These are phyloP conservation scores for Tamias sibiricus DNA, from an alignment of 2,113 vertebrate genomes.

Conservation along the genomic window DNA sequence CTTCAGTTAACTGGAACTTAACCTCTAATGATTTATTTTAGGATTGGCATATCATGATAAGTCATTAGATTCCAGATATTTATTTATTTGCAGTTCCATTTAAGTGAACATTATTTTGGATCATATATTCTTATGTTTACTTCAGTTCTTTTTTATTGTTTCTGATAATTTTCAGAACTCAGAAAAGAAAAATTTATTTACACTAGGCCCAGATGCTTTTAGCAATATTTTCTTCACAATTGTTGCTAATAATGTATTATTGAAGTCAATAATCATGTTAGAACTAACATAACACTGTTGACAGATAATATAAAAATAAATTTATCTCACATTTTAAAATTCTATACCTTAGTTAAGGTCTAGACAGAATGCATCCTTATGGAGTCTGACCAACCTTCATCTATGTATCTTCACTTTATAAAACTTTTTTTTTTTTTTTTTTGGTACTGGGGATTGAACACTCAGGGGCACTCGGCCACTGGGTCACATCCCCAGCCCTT, in stretches of 20 bases:
- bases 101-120: slow-evolving; percentile 43
- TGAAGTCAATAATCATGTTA: slow-evolving; percentile 42
- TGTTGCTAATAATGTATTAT: slow-evolving; percentile 11
- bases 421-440: no score
- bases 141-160: slow-evolving; percentile 16
- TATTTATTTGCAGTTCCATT: slow-evolving; percentile 31
- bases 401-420: neutral
- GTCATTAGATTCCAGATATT: slow-evolving; percentile 9
- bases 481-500: no score
- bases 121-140: neutral
- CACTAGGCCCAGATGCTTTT: neutral
- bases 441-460: no score
- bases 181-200: slow-evolving; percentile 48
- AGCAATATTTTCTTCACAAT: slow-evolving; percentile 31
- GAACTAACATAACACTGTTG: slow-evolving; percentile 44
- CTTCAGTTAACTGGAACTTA: slow-evolving; percentile 40
- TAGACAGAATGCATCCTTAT: slow-evolving; percentile 28
- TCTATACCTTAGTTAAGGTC: neutral
- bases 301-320: slow-evolving; percentile 61
- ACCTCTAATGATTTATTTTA: slow-evolving; percentile 32
- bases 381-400: slow-evolving; percentile 1
- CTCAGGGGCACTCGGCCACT: no score
- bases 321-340: slow-evolving; percentile 51
- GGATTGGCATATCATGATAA: slow-evolving; percentile 21
- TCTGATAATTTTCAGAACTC: slow-evolving; percentile 33